A percentile compares a stretch with the other conserved stretches of the same genome.
phyloP scores from a whole-genome alignment of 2,113 vertebrate species.

The Cranoglanis bouderius region DNA sequence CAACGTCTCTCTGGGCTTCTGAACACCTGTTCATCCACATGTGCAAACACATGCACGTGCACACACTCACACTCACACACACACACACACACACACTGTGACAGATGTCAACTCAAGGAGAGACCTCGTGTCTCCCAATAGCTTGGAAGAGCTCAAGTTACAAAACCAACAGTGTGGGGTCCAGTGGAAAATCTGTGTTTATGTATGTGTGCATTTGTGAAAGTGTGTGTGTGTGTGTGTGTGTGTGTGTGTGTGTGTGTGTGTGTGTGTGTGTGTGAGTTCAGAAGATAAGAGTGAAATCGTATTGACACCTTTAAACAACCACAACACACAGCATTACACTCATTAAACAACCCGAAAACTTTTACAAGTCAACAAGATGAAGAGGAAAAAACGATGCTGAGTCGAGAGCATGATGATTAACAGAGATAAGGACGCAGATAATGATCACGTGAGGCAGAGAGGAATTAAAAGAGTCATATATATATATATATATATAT shows the following conservation, averaged over 20 bases:
- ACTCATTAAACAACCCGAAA: background rate
- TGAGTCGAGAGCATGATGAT: background rate
- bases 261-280: background rate
- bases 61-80: slow-evolving; percentile 12
- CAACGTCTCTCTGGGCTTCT: background rate
- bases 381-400: background rate
- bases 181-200: slow-evolving; percentile 7
- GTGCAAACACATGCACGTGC: slow-evolving; percentile 5
- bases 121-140: slow-evolving; percentile 31
- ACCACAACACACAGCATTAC: background rate
- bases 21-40: slow-evolving; percentile 32
- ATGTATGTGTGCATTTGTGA: slow-evolving; percentile 28
- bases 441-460: background rate
- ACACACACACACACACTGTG: background rate
- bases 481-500: too few species aligned
- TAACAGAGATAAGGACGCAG: too few species aligned
- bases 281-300: background rate
- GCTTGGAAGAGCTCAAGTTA: slow-evolving; percentile 45
- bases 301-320: background rate
- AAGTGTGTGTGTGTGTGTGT: background rate
- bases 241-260: background rate
- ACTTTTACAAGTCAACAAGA: background rate
- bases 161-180: slow-evolving; percentile 32
- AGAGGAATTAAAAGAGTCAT: background rate
- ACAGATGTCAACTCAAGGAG: slow-evolving; percentile 22